phyloP scores from a whole-genome alignment of 2,888 invertebrate genomes.

The Macrophya alboannulata region DNA sequence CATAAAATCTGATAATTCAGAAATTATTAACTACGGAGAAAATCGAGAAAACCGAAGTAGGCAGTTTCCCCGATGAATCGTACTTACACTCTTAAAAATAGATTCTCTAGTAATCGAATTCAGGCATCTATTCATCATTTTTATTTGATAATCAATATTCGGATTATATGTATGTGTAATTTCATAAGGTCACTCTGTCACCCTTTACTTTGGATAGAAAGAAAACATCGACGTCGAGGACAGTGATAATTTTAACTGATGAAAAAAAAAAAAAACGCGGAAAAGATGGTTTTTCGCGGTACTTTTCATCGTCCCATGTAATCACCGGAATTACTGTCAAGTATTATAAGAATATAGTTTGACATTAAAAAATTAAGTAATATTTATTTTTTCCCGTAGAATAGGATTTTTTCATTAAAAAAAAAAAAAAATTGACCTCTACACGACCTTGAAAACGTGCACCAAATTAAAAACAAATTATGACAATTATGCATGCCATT shows the following conservation, averaged over 20 bases:
- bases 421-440: too few species aligned
- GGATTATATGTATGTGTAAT: neutral
- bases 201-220: neutral
- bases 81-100: neutral
- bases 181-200: neutral
- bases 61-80: neutral
- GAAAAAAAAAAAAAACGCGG: too few species aligned
- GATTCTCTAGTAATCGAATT: neutral
- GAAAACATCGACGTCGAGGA: neutral
- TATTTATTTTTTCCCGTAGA: too few species aligned
- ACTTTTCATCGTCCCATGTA: too few species aligned
- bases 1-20: neutral
- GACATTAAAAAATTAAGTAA: too few species aligned
- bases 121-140: neutral
- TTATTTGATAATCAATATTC: conserved; percentile 22
- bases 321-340: too few species aligned
- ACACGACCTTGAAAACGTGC: too few species aligned
- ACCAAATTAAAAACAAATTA: too few species aligned
- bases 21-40: neutral
- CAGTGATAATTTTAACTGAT: neutral
- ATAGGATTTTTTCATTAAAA: too few species aligned
- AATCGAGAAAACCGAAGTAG: neutral
- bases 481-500: too few species aligned
- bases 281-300: too few species aligned
- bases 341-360: too few species aligned